Percentiles rank a stretch among this genome's conserved stretches.
phyloP scores from a whole-genome alignment of 2,888 invertebrate genomes.

The Tubulanus polymorphus region DNA sequence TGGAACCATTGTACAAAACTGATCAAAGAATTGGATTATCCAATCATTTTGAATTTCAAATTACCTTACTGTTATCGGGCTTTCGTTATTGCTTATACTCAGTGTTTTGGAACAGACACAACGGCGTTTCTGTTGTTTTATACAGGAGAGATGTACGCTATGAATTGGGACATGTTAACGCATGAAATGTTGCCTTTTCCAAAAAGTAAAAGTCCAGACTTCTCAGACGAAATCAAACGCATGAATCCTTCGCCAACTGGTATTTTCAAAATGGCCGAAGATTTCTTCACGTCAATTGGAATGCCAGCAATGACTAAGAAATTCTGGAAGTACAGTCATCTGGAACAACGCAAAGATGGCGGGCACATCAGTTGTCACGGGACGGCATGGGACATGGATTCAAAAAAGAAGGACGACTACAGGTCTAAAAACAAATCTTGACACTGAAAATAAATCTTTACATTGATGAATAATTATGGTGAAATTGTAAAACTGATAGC shows the following conservation, averaged over 20 bases:
- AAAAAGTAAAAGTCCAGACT: conserved; percentile 64
- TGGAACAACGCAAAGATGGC: conserved; percentile 66
- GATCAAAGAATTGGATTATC: too few species aligned
- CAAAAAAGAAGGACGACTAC: not conserved
- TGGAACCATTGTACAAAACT: too few species aligned
- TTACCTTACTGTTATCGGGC: too few species aligned
- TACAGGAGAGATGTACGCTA: conserved; percentile 60
- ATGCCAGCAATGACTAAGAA: conserved; percentile 74
- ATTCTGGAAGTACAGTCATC: conserved; percentile 79
- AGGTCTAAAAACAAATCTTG: too few species aligned
- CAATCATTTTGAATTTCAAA: too few species aligned
- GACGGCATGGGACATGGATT: not conserved
- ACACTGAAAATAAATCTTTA: too few species aligned
- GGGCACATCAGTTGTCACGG: conserved; percentile 3
- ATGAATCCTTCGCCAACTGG: conserved; percentile 30
- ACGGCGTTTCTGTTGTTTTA: conserved; percentile 6
- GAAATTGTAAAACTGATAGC: too few species aligned
- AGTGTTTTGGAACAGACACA: not conserved
- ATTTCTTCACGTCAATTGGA: conserved; percentile 50
- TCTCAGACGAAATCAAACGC: conserved; percentile 66
- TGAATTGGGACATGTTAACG: conserved; percentile 43
- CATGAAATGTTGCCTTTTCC: conserved; percentile 60
- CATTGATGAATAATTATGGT: too few species aligned
- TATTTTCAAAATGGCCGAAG: conserved; percentile 56
- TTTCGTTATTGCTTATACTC: too few species aligned